phyloP scores from a whole-genome alignment of 2,797 vertebrate species.

The Karalla daura region DNA sequence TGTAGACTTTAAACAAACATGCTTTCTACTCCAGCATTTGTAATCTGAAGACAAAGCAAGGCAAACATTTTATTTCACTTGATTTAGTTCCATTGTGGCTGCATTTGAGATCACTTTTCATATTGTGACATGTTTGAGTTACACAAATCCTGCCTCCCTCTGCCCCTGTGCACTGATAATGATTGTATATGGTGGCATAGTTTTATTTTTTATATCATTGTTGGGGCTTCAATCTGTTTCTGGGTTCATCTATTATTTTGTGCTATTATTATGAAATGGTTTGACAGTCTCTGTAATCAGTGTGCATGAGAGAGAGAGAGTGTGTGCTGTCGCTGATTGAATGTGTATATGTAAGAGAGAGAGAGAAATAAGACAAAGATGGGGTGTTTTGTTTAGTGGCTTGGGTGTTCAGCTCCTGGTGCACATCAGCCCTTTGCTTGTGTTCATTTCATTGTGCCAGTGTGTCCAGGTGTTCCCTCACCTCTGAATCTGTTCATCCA shows the following conservation, averaged over 20 bases:
- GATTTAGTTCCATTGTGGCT: background rate
- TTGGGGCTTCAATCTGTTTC: conserved; percentile 28
- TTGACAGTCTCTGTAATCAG: conserved; percentile 18
- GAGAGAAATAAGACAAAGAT: background rate
- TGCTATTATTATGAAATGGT: conserved; percentile 35
- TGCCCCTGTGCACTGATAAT: conserved; percentile 68
- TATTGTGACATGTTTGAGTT: conserved; percentile 28
- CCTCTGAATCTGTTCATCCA: conserved; percentile 50
- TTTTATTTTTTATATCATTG: conserved; percentile 60
- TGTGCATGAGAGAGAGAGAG: background rate
- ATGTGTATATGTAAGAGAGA: conserved; percentile 17
- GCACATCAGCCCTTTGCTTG: conserved; percentile 42
- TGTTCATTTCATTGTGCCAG: conserved; percentile 61
- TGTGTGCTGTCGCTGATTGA: background rate
- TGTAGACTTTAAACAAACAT: background rate
- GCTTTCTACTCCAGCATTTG: background rate
- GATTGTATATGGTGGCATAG: conserved; percentile 62
- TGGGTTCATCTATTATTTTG: conserved; percentile 34
- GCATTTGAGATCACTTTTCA: background rate
- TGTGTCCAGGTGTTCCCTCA: conserved; percentile 68
- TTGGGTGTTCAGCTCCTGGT: conserved; percentile 39
- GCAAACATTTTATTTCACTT: background rate
- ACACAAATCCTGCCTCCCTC: conserved; percentile 32
- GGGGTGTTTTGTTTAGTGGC: conserved; percentile 24
- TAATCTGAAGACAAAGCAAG: background rate